A percentile compares a stretch with the other conserved stretches of the same genome.
These are phyloP conservation scores for Echinarachnius parma DNA, from an alignment of 53 echinoderm and acorn worm species.

Conservation along the genomic window DNA sequence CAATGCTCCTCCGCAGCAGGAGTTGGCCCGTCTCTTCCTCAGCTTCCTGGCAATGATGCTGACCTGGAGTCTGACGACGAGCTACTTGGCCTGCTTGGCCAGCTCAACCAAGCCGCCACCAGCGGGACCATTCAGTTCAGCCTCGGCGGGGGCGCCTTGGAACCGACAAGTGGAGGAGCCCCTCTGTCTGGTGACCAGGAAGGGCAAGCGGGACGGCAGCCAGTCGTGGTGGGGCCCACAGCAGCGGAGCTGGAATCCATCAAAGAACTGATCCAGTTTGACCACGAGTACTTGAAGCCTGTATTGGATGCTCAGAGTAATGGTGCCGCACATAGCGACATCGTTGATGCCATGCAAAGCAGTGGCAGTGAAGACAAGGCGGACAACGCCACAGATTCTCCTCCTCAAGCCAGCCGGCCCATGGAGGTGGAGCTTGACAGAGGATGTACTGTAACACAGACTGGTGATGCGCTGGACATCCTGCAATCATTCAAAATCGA, in stretches of 20 bases:
- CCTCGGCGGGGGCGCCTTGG: neutral
- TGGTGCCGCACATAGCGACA: neutral
- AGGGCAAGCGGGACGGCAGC: neutral
- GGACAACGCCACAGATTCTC: neutral
- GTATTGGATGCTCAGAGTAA: constrained; percentile 29
- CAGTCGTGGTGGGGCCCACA: constrained; percentile 96
- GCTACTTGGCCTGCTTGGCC: constrained; percentile 39
- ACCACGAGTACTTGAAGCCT: constrained; percentile 91
- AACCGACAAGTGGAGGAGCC: constrained; percentile 15
- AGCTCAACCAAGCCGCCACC: constrained; percentile 40
- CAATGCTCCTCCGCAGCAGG: constrained; percentile 99
- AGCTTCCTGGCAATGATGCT: constrained; percentile 73
- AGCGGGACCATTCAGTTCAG: constrained; percentile 13
- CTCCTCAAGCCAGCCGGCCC: neutral
- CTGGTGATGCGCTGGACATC: constrained; percentile 25
- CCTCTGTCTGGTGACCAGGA: constrained; percentile 31
- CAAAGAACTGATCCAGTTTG: constrained; percentile 99
- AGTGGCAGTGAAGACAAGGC: neutral
- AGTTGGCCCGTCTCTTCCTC: constrained; percentile 82
- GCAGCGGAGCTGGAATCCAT: constrained; percentile 99
- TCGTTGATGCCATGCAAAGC: neutral
- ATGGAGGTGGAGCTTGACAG: neutral
- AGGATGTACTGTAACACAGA: constrained; percentile 13
- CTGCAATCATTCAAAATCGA: constrained; percentile 24
- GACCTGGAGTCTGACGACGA: constrained; percentile 71